These are phyloP conservation scores for Sparidentex hasta DNA, from an alignment of 2,797 vertebrate genomes.

Conservation along the genomic window DNA sequence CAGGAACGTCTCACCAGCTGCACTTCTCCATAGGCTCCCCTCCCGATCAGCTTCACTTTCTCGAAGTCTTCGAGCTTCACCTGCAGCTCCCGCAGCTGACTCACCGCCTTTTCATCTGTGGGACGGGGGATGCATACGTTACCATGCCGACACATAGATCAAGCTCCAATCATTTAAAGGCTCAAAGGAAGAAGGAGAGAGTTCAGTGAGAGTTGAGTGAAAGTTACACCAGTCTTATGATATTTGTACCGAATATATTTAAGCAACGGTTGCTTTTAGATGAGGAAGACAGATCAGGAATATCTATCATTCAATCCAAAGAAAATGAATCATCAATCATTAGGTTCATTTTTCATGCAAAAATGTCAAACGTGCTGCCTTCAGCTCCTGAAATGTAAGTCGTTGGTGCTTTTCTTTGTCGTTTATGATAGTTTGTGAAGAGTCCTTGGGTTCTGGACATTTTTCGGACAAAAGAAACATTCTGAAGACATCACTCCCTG, in stretches of 20 bases:
- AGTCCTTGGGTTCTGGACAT: no score
- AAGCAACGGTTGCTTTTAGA: not conserved
- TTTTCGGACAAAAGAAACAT: no score
- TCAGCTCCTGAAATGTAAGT: no score
- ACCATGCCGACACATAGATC: constrained; percentile 24
- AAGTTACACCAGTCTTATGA: not conserved
- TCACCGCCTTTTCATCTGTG: constrained; percentile 94
- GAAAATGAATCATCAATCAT: no score
- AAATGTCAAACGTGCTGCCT: no score
- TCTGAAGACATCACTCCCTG: no score
- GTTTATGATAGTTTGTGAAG: no score
- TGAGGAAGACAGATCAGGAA: not conserved
- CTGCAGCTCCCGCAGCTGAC: constrained; percentile 92
- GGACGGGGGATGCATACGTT: not conserved
- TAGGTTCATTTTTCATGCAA: no score
- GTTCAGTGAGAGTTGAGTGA: no score
- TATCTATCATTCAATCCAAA: no score
- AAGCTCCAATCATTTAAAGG: not conserved
- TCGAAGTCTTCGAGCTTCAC: constrained; percentile 97
- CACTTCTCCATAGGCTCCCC: constrained; percentile 97
- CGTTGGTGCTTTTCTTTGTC: no score
- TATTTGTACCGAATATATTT: no score
- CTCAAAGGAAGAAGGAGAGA: not conserved
- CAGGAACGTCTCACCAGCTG: constrained; percentile 91
- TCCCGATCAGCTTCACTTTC: constrained; percentile 95